phyloP scores from a whole-genome alignment of 2,113 vertebrate species.

The Solea senegalensis region DNA sequence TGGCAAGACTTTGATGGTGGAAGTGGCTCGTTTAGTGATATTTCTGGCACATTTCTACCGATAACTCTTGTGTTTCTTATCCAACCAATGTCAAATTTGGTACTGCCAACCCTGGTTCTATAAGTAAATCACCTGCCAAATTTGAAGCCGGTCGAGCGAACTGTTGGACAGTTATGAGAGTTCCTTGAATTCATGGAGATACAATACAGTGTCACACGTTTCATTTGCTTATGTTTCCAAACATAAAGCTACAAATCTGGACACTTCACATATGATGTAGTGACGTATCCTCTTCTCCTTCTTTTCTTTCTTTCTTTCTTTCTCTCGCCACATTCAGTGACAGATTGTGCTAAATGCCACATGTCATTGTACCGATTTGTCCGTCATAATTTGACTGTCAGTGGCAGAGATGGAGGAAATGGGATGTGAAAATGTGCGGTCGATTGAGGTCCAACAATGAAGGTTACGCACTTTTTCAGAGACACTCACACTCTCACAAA shows the following conservation, averaged over 20 bases:
- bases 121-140: too few relatives aligned
- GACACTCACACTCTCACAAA: conserved; percentile 46
- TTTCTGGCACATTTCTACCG: too few relatives aligned
- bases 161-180: too few relatives aligned
- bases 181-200: too few relatives aligned
- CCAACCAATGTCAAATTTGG: too few relatives aligned
- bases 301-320: background rate
- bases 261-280: background rate
- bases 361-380: conserved; percentile 59
- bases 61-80: too few relatives aligned
- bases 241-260: background rate
- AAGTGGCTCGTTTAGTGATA: too few relatives aligned
- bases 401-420: conserved; percentile 72
- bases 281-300: background rate
- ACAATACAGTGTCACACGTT: too few relatives aligned
- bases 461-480: conserved; percentile 62
- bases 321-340: conserved; percentile 33
- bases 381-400: conserved; percentile 74
- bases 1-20: too few relatives aligned
- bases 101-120: too few relatives aligned
- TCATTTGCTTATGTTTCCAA: background rate
- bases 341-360: conserved; percentile 61
- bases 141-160: too few relatives aligned
- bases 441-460: conserved; percentile 65
- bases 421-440: conserved; percentile 76